A percentile compares a stretch with the other conserved stretches of the same genome.
Conservation (phyloP, 2,113 vertebrate genomes). For the Ramphastos sulfuratus region DNA sequence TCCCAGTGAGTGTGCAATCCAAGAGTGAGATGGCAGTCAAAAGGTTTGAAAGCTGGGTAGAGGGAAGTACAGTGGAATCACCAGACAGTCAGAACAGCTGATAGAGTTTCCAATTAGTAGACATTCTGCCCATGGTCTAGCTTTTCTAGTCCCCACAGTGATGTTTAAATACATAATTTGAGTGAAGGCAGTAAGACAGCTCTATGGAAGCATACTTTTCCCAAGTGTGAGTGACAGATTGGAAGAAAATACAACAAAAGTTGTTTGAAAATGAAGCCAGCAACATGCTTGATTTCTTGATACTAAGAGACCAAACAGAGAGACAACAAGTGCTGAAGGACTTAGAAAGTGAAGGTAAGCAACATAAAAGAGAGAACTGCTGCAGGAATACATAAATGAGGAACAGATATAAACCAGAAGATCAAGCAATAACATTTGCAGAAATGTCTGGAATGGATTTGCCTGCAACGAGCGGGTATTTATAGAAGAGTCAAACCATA, state of each 20-base stretch:
- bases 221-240: neutral
- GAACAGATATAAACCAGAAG: neutral
- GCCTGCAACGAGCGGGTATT: neutral
- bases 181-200: neutral
- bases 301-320: constrained; percentile 2
- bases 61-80: neutral
- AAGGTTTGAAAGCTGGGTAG: neutral
- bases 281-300: neutral
- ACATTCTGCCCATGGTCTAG: neutral
- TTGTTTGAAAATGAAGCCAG: neutral
- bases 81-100: neutral
- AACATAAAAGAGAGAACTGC: neutral
- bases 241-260: neutral
- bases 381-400: neutral
- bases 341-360: neutral
- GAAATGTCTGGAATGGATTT: neutral
- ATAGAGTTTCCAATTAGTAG: neutral
- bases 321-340: neutral
- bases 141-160: neutral
- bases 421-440: neutral
- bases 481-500: neutral
- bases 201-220: neutral
- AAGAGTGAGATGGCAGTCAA: neutral
- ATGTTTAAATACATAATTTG: neutral
- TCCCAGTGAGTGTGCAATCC: neutral